Evolutionary conservation across 2,888 invertebrate genomes (phyloP).

Genomic region (Himalopsyche kuldschensis): DNA sequence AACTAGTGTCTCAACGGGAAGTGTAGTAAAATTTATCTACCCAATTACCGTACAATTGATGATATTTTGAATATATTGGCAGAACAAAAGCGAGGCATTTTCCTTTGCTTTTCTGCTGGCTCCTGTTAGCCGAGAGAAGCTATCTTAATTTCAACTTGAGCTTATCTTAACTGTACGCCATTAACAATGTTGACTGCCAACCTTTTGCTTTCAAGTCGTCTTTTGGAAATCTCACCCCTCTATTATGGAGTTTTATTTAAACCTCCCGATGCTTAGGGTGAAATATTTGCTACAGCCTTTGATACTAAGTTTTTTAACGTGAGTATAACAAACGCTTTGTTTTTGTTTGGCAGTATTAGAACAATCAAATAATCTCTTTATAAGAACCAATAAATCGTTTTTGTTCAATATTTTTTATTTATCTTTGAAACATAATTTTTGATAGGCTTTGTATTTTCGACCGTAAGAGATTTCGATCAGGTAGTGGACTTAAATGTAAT

Average conservation of each 20-base stretch:
- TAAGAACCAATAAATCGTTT: too few species aligned
- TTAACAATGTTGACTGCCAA: neutral
- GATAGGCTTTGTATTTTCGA: too few species aligned
- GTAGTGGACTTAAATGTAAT: too few species aligned
- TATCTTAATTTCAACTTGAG: neutral
- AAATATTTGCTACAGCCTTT: neutral
- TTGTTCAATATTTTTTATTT: too few species aligned
- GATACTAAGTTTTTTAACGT: too few species aligned
- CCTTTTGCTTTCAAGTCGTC: neutral
- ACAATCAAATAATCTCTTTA: too few species aligned
- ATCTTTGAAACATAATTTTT: too few species aligned
- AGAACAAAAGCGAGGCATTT: neutral
- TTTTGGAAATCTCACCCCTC: neutral
- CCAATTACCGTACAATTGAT: neutral
- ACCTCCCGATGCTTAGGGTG: neutral
- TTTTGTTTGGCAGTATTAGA: too few species aligned
- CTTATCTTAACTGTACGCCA: constrained; percentile 7
- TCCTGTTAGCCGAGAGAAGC: neutral
- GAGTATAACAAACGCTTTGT: too few species aligned
- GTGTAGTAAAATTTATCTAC: neutral
- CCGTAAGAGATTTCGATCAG: too few species aligned
- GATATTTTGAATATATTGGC: neutral
- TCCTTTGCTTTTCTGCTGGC: neutral
- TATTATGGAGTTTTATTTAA: neutral
- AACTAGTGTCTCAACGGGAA: neutral